Conservation (phyloP, 2,888 invertebrate genomes). For the Tortrix viridana region DNA sequence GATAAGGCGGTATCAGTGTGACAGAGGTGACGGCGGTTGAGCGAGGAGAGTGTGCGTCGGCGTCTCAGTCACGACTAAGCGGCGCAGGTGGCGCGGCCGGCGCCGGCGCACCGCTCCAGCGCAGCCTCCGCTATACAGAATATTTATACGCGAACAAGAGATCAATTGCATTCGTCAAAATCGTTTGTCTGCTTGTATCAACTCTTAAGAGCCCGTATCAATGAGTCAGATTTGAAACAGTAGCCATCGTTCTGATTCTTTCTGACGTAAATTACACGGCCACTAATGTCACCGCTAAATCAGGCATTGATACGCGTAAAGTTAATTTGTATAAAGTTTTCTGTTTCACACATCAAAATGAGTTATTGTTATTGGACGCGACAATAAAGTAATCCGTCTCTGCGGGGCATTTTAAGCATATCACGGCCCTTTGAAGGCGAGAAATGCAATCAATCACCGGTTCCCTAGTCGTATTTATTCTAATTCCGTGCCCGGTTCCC, state of each 20-base stretch:
- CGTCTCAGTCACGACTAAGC: conserved; percentile 78
- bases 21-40: conserved; percentile 61
- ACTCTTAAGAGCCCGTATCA: not conserved
- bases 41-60: conserved; percentile 76
- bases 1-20: conserved; percentile 74
- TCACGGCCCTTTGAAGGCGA: conserved; percentile 32
- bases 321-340: conserved; percentile 33
- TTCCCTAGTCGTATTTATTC: conserved; percentile 55
- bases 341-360: conserved; percentile 22
- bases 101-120: conserved; percentile 64
- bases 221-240: conserved; percentile 32
- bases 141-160: conserved; percentile 67
- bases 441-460: conserved; percentile 59
- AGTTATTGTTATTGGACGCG: conserved; percentile 28
- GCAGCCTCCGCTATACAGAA: conserved; percentile 63
- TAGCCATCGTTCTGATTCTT: conserved; percentile 20
- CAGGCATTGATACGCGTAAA: conserved; percentile 25
- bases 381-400: conserved; percentile 51
- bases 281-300: conserved; percentile 28
- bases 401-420: conserved; percentile 34
- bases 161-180: conserved; percentile 65
- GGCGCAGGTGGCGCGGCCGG: conserved; percentile 55
- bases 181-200: conserved; percentile 48
- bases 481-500: conserved; percentile 63
- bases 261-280: conserved; percentile 32